Base-by-base conservation (phyloP, 2,113 vertebrate species). In the Ifrita kowaldi region DNA sequence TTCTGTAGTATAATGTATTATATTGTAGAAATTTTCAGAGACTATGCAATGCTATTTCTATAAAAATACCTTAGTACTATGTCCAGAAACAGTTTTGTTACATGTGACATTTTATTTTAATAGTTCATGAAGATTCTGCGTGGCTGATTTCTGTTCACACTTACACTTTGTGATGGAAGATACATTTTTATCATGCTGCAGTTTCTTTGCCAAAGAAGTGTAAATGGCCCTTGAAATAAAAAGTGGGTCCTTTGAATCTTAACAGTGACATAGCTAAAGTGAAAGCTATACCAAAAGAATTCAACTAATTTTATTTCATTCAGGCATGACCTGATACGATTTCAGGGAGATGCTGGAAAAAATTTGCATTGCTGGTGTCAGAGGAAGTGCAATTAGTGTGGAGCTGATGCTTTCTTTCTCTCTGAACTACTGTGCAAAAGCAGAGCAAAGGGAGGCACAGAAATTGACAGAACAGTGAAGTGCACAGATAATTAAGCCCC, bases 331-430 rank as follows among this genome's bases (percentile, higher is more conserved):
- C 50, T 67, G 35, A 7, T 90, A 77, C 57, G 17, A 80, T 86
- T 89, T 74, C 52, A 96, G 47, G 27, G 64, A 83, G 28, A 59
- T 47, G 24, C 2, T 59, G 27, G 30, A 49, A 86, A 85, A 84
- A 59, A 23, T 12, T 70, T 56, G 37, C 32, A 49, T 33, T 86
- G 37, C 44, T 92, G 39, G 37, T 86, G 47, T 85, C 59, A 86
- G 85, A 94, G 82, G 63, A 92, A 94, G 68, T 75, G 59, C 76
- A 92, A 71, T 95, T 95, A 88, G 27, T 21, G 21, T 47, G 37
- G 49, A 64, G n/a, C 27, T 84, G 60, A 41, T 84, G 28, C 37
- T 87, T 92, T 60, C 37, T 60, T 93, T 83, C 70, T 73, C 37
- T 47, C 62, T 84, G 64, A 92, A 67, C 55, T 91, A 18, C 65